phyloP scores from a whole-genome alignment of 2,113 vertebrate genomes.

The Dermatemys mawii region DNA sequence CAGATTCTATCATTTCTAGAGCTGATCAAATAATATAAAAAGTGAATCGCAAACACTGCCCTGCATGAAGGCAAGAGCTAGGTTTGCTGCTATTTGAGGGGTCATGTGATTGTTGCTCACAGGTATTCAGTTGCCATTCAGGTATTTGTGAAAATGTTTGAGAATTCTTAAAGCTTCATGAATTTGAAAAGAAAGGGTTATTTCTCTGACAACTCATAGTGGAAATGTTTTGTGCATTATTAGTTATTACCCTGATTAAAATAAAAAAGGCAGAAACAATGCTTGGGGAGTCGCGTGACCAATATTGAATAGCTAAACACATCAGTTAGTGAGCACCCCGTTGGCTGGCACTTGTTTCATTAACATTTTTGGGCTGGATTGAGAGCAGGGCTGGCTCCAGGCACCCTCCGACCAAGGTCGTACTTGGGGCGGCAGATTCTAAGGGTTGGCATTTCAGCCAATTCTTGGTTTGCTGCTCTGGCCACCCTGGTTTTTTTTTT shows the following conservation, averaged over 20 bases:
- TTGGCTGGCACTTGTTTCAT: background rate
- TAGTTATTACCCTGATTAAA: background rate
- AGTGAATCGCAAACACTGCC: background rate
- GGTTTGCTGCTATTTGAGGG: background rate
- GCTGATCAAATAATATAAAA: background rate
- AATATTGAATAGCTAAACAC: background rate
- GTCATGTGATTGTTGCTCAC: background rate
- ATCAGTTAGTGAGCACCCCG: background rate
- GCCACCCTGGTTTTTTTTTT: no score
- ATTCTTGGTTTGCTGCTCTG: no score
- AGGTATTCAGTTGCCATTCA: background rate
- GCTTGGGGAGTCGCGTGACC: background rate
- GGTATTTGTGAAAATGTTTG: background rate
- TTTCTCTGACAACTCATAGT: background rate
- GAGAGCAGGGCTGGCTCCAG: no score
- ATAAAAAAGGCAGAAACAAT: background rate
- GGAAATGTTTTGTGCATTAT: background rate
- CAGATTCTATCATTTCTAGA: background rate
- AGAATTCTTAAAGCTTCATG: background rate
- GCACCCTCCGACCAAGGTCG: no score
- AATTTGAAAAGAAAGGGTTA: background rate
- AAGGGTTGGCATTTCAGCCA: no score
- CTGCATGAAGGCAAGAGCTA: background rate
- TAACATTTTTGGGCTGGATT: background rate
- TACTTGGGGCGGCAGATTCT: no score